Evolutionary conservation across 2,888 invertebrate genomes (phyloP).

Genomic region (Griposia aprilina): DNA sequence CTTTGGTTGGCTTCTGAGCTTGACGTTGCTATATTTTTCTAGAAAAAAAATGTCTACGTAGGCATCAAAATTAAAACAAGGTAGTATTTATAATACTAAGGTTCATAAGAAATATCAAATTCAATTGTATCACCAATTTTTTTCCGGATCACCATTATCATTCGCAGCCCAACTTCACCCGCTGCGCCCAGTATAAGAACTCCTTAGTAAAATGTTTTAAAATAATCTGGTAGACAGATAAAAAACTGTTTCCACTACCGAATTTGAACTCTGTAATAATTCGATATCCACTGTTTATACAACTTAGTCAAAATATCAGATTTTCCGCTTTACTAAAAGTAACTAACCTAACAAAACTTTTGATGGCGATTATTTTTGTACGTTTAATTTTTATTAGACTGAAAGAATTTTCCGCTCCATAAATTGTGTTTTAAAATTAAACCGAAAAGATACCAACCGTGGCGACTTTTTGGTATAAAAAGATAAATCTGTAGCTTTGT

Average conservation of each 20-base stretch:
- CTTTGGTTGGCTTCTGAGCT: conserved; percentile 47
- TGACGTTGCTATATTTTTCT: neutral
- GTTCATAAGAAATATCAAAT: neutral
- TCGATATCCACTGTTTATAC: neutral
- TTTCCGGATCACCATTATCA: neutral
- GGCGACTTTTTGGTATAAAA: conserved; percentile 32
- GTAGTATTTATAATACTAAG: neutral
- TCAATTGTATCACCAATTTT: neutral
- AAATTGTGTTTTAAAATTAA: conserved; percentile 46
- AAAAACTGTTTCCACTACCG: neutral
- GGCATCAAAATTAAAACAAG: neutral
- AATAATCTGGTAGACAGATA: neutral
- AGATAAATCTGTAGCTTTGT: conserved; percentile 26
- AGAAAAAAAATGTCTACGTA: conserved; percentile 5
- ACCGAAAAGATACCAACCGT: conserved; percentile 11
- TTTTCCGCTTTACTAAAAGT: conserved; percentile 1
- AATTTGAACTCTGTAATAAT: neutral
- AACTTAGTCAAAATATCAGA: neutral
- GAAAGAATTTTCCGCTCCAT: conserved; percentile 42
- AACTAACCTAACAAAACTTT: conserved; percentile 25
- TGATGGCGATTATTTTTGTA: conserved; percentile 38
- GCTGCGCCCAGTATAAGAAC: neutral
- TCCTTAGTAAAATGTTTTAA: neutral
- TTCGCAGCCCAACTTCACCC: rapidly evolving
- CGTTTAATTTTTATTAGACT: conserved; percentile 47